These are phyloP conservation scores for Mythimna vitellina DNA, from an alignment of 2,888 invertebrate species.

Conservation along the genomic window DNA sequence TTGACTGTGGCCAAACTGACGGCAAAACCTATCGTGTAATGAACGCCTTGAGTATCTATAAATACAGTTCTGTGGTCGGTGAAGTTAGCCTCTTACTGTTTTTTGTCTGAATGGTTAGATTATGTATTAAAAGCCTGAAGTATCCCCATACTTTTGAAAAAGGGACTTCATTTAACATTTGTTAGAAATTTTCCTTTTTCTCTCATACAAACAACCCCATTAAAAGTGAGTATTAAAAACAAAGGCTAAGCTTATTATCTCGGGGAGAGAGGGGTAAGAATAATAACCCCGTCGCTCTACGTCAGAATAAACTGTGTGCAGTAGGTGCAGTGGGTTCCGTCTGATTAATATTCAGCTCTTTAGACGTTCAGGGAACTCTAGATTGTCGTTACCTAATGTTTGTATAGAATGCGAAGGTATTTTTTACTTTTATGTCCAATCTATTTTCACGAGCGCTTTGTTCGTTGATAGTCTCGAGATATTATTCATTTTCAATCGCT, in stretches of 20 bases:
- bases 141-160: slow-evolving; percentile 22
- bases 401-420: slow-evolving; percentile 36
- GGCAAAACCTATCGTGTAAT: too few species aligned
- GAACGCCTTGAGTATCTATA: too few species aligned
- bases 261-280: slow-evolving; percentile 48
- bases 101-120: slow-evolving; percentile 8
- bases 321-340: slow-evolving; percentile 47
- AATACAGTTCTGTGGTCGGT: not conserved
- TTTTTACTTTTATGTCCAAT: slow-evolving; percentile 10
- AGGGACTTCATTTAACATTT: slow-evolving; percentile 55
- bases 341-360: slow-evolving; percentile 62
- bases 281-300: slow-evolving; percentile 54
- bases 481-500: not conserved
- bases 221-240: slow-evolving; percentile 64
- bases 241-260: slow-evolving; percentile 68
- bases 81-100: not conserved
- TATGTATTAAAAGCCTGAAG: slow-evolving; percentile 30
- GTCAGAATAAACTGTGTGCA: slow-evolving; percentile 39
- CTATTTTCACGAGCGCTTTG: slow-evolving; percentile 30
- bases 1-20: too few species aligned
- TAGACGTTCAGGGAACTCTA: slow-evolving; percentile 34
- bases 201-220: slow-evolving; percentile 58
- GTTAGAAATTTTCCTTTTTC: slow-evolving; percentile 41
- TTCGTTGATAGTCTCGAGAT: not conserved
- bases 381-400: slow-evolving; percentile 30